Evolutionary conservation across 2,113 vertebrate species (phyloP).

Genomic region (Triplophysa dalaica): DNA sequence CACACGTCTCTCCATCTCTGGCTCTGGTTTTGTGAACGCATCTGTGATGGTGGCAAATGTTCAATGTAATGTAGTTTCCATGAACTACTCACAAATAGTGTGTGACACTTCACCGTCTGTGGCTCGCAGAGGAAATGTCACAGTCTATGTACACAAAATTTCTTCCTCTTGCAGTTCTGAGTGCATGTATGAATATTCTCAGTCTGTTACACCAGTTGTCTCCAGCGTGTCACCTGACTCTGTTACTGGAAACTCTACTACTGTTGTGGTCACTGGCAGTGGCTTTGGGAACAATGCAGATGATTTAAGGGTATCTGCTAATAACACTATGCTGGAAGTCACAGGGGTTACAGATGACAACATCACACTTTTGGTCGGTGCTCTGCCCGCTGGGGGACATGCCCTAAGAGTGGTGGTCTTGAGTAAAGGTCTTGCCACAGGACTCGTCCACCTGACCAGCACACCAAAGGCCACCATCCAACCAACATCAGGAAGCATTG

Average conservation of each 20-base stretch:
- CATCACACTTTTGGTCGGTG: slow-evolving; percentile 60
- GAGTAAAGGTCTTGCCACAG: slow-evolving; percentile 76
- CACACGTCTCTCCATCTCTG: slow-evolving; percentile 73
- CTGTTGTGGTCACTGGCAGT: slow-evolving; percentile 69
- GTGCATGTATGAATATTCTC: slow-evolving; percentile 77
- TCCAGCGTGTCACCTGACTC: slow-evolving; percentile 62
- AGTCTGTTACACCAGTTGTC: slow-evolving; percentile 59
- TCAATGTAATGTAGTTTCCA: slow-evolving; percentile 66
- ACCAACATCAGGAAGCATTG: slow-evolving; percentile 73
- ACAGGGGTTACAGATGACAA: slow-evolving; percentile 61
- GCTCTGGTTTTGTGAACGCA: slow-evolving; percentile 76
- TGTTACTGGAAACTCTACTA: slow-evolving; percentile 49
- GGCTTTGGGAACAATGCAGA: slow-evolving; percentile 71
- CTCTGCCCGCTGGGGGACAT: slow-evolving; percentile 76
- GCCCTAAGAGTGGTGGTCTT: slow-evolving; percentile 70
- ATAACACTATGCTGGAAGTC: slow-evolving; percentile 58
- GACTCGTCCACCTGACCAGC: slow-evolving; percentile 67
- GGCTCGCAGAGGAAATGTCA: slow-evolving; percentile 53
- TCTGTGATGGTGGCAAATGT: slow-evolving; percentile 59
- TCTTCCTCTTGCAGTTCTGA: slow-evolving; percentile 67
- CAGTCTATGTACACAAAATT: slow-evolving; percentile 57
- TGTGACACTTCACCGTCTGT: slow-evolving; percentile 75
- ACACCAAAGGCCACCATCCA: slow-evolving; percentile 62
- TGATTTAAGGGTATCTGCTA: slow-evolving; percentile 65
- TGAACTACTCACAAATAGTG: slow-evolving; percentile 74